phyloP scores from a whole-genome alignment of 1,140 invertebrate genomes.

The Chymomyza costata region DNA sequence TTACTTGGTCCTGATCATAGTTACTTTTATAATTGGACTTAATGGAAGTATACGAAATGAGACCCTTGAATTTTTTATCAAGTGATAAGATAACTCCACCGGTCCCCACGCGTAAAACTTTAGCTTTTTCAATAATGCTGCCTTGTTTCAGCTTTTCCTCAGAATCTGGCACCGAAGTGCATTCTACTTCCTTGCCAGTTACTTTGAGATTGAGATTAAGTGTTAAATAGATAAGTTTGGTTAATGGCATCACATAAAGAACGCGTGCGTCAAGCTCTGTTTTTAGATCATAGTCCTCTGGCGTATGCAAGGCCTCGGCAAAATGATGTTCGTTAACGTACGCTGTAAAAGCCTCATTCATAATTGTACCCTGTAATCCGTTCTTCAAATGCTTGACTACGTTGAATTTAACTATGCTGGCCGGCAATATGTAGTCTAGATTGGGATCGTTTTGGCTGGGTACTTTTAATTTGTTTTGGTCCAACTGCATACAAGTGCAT shows the following conservation, averaged over 20 bases:
- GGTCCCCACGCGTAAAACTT: constrained; percentile 75
- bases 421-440: constrained; percentile 79
- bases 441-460: constrained; percentile 75
- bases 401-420: constrained; percentile 78
- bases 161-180: constrained; percentile 8
- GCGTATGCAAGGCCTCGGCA: constrained; percentile 41
- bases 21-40: constrained; percentile 75
- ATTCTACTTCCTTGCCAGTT: constrained; percentile 23
- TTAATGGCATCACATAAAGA: constrained; percentile 81
- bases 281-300: constrained; percentile 72
- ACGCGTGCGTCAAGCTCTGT: constrained; percentile 77
- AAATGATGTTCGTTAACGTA: constrained; percentile 75
- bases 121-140: constrained; percentile 76
- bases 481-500: constrained; percentile 77
- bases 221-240: constrained; percentile 81
- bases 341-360: constrained; percentile 69
- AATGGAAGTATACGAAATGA: constrained; percentile 77
- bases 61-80: constrained; percentile 76
- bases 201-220: constrained; percentile 51
- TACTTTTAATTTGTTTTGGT: constrained; percentile 75
- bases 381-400: constrained; percentile 78
- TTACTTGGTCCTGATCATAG: constrained; percentile 71
- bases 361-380: constrained; percentile 79
- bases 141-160: constrained; percentile 74
- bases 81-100: constrained; percentile 78